Conservation (phyloP, 1,140 invertebrate genomes). For the Hylaeus anthracinus region DNA sequence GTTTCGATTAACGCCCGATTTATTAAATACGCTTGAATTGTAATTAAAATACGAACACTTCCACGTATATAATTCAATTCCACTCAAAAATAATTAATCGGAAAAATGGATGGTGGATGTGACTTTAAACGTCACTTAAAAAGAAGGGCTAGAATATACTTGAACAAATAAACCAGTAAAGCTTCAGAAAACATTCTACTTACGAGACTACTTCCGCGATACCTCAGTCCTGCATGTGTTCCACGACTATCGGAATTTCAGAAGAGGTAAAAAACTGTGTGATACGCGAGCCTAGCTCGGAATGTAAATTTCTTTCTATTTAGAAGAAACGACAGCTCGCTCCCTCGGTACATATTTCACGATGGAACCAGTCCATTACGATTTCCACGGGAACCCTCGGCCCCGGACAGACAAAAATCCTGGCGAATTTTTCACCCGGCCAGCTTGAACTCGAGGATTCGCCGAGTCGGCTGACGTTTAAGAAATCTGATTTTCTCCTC, state of each 20-base stretch:
- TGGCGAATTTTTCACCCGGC: constrained; percentile 65
- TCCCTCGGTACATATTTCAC: not conserved
- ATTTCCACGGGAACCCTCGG: constrained; percentile 5
- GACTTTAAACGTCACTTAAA: too few species aligned
- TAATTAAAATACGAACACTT: not conserved
- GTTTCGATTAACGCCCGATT: not conserved
- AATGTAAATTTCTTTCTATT: not conserved
- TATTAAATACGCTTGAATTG: not conserved
- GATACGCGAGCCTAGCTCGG: not conserved
- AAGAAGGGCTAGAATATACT: too few species aligned
- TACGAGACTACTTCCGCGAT: too few species aligned
- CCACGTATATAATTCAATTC: too few species aligned
- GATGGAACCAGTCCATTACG: constrained; percentile 3
- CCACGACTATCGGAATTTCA: not conserved
- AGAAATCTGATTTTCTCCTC: constrained; percentile 74
- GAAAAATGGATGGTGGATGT: too few species aligned
- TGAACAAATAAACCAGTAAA: too few species aligned
- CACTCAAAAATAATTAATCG: too few species aligned
- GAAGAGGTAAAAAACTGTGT: not conserved
- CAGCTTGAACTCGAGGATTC: constrained; percentile 47
- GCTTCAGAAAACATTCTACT: too few species aligned
- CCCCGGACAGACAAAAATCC: constrained; percentile 39
- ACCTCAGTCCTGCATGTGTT: too few species aligned
- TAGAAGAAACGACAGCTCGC: not conserved
- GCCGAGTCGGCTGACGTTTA: constrained; percentile 66